phyloP scores from a whole-genome alignment of 2,888 invertebrate genomes.

The Pterobdella sp. region DNA sequence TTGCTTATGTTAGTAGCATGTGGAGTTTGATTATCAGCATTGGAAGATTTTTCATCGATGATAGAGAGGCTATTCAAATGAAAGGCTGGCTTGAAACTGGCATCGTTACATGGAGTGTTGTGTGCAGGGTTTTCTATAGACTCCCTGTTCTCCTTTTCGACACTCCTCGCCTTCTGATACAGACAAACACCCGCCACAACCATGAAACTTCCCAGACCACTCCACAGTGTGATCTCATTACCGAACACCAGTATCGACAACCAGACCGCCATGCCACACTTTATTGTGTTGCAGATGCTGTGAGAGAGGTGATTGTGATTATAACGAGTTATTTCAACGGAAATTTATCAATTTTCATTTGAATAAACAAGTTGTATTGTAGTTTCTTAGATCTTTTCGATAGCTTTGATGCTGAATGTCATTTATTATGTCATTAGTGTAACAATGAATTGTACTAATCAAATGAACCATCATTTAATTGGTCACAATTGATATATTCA shows the following conservation, averaged over 20 bases:
- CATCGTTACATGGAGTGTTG: background rate
- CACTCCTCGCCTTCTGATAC: conserved; percentile 64
- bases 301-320: conserved; percentile 40
- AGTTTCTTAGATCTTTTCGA: too few relatives aligned
- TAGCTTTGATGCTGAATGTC: too few relatives aligned
- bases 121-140: too few relatives aligned
- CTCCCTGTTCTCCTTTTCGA: conserved; percentile 37
- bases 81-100: background rate
- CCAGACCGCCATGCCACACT: conserved; percentile 70
- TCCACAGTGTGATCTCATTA: conserved; percentile 65
- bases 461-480: background rate
- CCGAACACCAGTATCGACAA: conserved; percentile 67
- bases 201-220: conserved; percentile 64
- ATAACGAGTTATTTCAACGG: too few relatives aligned
- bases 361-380: too few relatives aligned
- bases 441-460: too few relatives aligned
- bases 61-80: too few relatives aligned
- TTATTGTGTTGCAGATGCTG: conserved; percentile 72
- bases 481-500: background rate
- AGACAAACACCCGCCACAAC: conserved; percentile 67
- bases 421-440: too few relatives aligned
- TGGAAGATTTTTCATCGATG: too few relatives aligned
- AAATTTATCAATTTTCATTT: too few relatives aligned
- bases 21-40: too few relatives aligned
- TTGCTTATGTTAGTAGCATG: too few relatives aligned